Conservation (phyloP, 2,888 invertebrate species). For the Panopea generosa region DNA sequence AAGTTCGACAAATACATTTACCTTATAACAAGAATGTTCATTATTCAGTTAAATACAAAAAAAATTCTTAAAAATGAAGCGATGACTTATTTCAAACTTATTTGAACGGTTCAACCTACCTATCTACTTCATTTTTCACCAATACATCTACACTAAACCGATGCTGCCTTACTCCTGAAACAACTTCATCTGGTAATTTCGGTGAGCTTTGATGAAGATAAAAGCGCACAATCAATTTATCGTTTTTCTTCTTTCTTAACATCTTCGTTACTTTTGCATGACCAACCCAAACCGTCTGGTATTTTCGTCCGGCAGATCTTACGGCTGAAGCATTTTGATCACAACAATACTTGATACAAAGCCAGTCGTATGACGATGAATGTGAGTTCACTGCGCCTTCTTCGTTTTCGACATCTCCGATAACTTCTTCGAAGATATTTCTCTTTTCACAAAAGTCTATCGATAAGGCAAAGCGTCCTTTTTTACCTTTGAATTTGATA, state of each 20-base stretch:
- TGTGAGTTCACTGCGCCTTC: not conserved
- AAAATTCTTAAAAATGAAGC: no score
- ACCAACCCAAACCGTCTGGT: constrained; percentile 23
- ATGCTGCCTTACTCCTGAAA: no score
- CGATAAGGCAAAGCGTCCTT: constrained; percentile 57
- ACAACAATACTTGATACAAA: constrained; percentile 35
- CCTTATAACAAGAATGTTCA: no score
- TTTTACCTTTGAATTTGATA: constrained; percentile 44
- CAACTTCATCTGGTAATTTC: no score
- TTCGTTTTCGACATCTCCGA: constrained; percentile 40
- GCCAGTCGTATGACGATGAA: constrained; percentile 27
- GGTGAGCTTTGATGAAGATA: no score
- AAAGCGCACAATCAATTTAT: not conserved
- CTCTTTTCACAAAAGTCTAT: constrained; percentile 54
- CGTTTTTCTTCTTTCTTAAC: constrained; percentile 25
- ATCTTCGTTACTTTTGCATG: constrained; percentile 29
- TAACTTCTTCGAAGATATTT: constrained; percentile 48
- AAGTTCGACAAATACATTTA: no score
- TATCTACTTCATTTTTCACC: constrained; percentile 48
- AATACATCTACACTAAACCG: constrained; percentile 42
- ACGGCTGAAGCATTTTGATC: no score
- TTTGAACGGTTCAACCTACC: constrained; percentile 32
- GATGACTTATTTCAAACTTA: no score
- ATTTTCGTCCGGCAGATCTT: no score
- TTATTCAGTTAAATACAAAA: no score